These are phyloP conservation scores for Elephas maximus DNA, from an alignment of 2,113 vertebrate genomes.

Conservation along the genomic window DNA sequence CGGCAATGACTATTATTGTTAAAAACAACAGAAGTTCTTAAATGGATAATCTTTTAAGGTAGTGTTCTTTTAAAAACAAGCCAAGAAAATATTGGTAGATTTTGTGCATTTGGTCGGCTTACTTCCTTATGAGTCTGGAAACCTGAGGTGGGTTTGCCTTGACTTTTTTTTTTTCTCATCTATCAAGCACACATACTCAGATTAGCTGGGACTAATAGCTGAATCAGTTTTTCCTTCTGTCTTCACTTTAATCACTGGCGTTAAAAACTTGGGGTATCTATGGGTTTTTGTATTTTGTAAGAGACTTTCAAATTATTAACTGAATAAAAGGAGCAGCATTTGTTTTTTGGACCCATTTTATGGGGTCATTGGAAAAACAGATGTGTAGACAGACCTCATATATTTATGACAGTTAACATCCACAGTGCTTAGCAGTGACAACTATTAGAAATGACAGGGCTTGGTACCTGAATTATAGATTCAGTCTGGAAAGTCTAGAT, in stretches of 20 bases:
- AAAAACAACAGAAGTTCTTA: neutral
- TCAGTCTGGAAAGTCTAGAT: conserved; percentile 58
- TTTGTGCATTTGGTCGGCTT: conserved; percentile 35
- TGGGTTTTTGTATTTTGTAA: conserved; percentile 3
- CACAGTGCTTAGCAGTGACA: neutral
- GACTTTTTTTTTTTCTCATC: neutral
- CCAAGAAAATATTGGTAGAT: neutral
- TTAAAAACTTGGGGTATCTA: neutral
- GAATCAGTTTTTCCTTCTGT: neutral
- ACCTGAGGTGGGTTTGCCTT: neutral
- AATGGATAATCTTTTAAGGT: neutral
- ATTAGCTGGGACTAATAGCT: neutral
- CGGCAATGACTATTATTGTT: neutral
- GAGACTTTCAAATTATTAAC: conserved; percentile 44
- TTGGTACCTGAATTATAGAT: conserved; percentile 71
- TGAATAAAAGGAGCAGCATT: conserved; percentile 22
- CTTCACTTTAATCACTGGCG: conserved; percentile 1
- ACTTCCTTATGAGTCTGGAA: neutral
- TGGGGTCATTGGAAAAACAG: neutral
- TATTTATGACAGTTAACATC: conserved; percentile 61
- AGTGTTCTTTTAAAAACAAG: neutral
- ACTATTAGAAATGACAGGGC: conserved; percentile 67
- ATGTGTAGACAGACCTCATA: conserved; percentile 24
- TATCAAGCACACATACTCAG: neutral
- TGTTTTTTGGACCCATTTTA: neutral